Conservation (phyloP, 2,888 invertebrate species). For the Lypha dubia region DNA sequence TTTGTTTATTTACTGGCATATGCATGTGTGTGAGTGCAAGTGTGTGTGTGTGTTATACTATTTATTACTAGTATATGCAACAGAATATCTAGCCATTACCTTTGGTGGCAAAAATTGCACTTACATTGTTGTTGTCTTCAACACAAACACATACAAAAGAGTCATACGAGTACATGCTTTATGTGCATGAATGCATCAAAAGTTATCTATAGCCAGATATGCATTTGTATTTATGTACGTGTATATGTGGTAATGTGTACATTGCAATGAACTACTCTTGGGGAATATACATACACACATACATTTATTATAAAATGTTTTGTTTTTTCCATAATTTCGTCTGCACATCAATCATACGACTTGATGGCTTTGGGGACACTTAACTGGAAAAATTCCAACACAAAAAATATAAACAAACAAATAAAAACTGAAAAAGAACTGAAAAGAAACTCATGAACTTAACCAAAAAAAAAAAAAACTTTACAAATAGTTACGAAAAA, state of each 20-base stretch:
- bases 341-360: conserved; percentile 58
- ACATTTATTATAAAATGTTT: background rate
- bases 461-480: background rate
- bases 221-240: background rate
- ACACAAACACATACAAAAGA: no score
- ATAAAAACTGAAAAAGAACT: background rate
- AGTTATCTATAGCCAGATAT: conserved; percentile 27
- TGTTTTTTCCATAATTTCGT: conserved; percentile 10
- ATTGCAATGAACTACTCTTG: conserved; percentile 14
- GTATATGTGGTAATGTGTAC: background rate
- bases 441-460: conserved; percentile 9
- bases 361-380: conserved; percentile 55
- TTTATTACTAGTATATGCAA: conserved; percentile 13
- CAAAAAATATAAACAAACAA: conserved; percentile 22
- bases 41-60: background rate
- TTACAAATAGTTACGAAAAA: conserved; percentile 10
- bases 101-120: conserved; percentile 58
- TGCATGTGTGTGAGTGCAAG: no score
- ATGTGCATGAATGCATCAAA: conserved; percentile 50
- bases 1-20: conserved; percentile 2
- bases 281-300: background rate
- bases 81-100: conserved; percentile 41
- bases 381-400: conserved; percentile 31
- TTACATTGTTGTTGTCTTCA: conserved; percentile 40
- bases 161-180: conserved; percentile 27